These are phyloP conservation scores for Ictalurus furcatus DNA, from an alignment of 2,113 vertebrate genomes.

Conservation along the genomic window DNA sequence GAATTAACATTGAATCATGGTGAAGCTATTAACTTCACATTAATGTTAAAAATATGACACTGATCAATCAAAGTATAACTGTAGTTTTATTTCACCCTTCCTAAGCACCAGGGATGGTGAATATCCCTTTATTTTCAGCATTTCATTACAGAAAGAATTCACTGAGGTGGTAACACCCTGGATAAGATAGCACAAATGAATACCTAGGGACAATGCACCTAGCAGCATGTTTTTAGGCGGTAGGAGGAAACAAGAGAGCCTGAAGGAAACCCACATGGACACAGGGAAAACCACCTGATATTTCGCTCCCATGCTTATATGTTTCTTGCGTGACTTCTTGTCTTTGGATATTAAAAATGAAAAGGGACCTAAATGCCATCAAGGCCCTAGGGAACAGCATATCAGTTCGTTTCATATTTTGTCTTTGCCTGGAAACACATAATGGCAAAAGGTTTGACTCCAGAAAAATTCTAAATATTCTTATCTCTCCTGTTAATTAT, in stretches of 20 bases:
- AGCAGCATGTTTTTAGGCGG: background rate
- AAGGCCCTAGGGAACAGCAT: background rate
- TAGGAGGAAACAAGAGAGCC: background rate
- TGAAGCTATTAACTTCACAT: background rate
- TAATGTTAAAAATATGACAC: background rate
- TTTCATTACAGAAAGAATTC: background rate
- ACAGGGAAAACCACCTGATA: background rate
- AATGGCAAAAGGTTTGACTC: background rate
- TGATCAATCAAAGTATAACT: background rate
- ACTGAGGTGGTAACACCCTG: background rate
- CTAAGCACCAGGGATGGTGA: background rate
- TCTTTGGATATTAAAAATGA: background rate
- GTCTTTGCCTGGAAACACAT: background rate
- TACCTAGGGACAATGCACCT: background rate
- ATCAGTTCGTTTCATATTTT: background rate
- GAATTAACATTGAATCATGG: background rate
- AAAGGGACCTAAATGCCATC: background rate
- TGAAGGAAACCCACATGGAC: background rate
- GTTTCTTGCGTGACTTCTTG: background rate
- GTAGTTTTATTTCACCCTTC: background rate
- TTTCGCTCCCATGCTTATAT: background rate
- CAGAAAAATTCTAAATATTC: background rate
- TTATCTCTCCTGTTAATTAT: background rate
- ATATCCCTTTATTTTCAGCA: background rate
- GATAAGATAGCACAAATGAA: background rate